phyloP scores from a whole-genome alignment of 1,140 invertebrate genomes.

The Centruroides sculpturatus region DNA sequence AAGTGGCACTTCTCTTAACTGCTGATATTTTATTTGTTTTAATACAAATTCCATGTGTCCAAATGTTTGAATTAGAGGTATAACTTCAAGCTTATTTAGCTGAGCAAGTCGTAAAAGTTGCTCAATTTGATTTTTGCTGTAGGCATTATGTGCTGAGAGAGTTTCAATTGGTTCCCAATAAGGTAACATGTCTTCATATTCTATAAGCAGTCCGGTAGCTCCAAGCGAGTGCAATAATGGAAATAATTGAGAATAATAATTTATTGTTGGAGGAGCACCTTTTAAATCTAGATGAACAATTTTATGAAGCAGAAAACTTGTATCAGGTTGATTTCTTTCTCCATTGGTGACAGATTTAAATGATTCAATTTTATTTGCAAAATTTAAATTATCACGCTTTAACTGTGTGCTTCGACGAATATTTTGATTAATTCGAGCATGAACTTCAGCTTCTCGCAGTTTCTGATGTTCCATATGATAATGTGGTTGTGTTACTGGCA shows the following conservation, averaged over 20 bases:
- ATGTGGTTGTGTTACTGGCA: slow-evolving; percentile 12
- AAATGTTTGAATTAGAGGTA: slow-evolving; percentile 90
- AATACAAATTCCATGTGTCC: slow-evolving; percentile 85
- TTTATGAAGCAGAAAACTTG: slow-evolving; percentile 22
- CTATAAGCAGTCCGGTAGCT: slow-evolving; percentile 77
- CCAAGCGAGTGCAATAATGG: slow-evolving; percentile 46
- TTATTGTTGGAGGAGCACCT: slow-evolving; percentile 51
- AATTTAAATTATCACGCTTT: no score
- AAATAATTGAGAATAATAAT: slow-evolving; percentile 44
- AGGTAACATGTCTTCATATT: slow-evolving; percentile 91
- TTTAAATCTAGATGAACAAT: slow-evolving; percentile 62
- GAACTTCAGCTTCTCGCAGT: slow-evolving; percentile 10
- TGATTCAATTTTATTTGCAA: no score
- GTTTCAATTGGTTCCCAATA: slow-evolving; percentile 45
- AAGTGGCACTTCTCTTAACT: slow-evolving; percentile 56
- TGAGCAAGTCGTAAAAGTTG: neutral
- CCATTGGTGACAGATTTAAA: no score
- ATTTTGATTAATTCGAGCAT: slow-evolving; percentile 10
- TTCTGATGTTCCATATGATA: slow-evolving; percentile 11
- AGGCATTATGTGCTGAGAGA: slow-evolving; percentile 45
- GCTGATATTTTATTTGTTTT: slow-evolving; percentile 58
- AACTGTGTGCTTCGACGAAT: no score
- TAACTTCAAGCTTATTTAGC: slow-evolving; percentile 47
- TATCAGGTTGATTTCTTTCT: no score
- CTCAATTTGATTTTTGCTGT: neutral